Evolutionary conservation across 1,140 invertebrate genomes (phyloP).

Genomic region (Dendrolimus kikuchii): DNA sequence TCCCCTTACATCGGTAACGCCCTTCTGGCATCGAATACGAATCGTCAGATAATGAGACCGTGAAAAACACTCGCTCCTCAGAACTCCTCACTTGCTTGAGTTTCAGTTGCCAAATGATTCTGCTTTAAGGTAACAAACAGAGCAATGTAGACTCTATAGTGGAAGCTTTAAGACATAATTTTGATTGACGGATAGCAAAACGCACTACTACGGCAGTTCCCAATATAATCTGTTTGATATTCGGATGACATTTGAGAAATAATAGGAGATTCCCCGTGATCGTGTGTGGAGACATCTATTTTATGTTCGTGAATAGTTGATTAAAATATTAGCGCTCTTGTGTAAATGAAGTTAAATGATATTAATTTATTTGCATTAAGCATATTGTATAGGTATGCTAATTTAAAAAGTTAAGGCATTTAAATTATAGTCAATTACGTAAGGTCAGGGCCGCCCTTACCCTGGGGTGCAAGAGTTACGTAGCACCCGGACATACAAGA

Average conservation of each 20-base stretch:
- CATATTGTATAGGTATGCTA: too few relatives aligned
- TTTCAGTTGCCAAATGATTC: conserved; percentile 21
- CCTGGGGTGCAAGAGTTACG: too few relatives aligned
- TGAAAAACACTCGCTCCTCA: conserved; percentile 58
- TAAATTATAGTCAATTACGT: too few relatives aligned
- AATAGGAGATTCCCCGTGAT: conserved; percentile 43
- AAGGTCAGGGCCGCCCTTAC: too few relatives aligned
- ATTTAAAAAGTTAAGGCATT: too few relatives aligned
- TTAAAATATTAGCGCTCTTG: conserved; percentile 27
- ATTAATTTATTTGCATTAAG: too few relatives aligned
- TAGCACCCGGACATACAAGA: too few relatives aligned
- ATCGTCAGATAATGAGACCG: conserved; percentile 55
- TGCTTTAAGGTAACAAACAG: conserved; percentile 17
- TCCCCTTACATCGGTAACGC: conserved; percentile 28
- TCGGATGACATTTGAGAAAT: conserved; percentile 54
- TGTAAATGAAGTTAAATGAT: too few relatives aligned
- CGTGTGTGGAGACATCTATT: conserved; percentile 30
- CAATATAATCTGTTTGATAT: conserved; percentile 50
- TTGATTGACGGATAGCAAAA: too few relatives aligned
- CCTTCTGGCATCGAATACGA: conserved; percentile 45
- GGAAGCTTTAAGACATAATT: too few relatives aligned
- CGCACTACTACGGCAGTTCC: too few relatives aligned
- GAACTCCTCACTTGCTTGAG: conserved; percentile 28
- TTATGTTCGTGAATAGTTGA: conserved; percentile 32
- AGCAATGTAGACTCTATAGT: conserved; percentile 24